A percentile compares a stretch with the other conserved stretches of the same genome.
These are phyloP conservation scores for Enoplolaimus lenunculus DNA, from an alignment of 2,888 invertebrate species.

Conservation along the genomic window DNA sequence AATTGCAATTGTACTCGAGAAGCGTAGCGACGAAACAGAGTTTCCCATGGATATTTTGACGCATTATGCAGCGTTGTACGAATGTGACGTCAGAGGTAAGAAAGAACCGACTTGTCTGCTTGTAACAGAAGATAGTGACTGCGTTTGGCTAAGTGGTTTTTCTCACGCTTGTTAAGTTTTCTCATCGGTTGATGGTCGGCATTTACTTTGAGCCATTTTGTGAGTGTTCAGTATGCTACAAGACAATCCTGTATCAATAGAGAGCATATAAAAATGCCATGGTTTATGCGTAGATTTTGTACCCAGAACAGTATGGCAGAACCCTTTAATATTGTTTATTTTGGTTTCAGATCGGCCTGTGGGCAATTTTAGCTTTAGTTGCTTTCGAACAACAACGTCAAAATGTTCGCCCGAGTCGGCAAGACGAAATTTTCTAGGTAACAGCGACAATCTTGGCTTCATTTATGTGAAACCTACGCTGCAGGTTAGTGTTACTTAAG, in stretches of 20 bases:
- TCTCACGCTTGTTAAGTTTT: no score
- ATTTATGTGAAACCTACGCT: conserved; percentile 64
- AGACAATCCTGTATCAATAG: no score
- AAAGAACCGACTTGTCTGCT: conserved; percentile 18
- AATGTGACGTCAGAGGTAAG: conserved; percentile 47
- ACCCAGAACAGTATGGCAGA: no score
- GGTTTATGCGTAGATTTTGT: no score
- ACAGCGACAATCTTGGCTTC: conserved; percentile 63
- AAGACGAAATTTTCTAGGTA: conserved; percentile 49
- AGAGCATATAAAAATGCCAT: background rate
- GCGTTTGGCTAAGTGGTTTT: no score
- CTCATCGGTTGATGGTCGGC: no score
- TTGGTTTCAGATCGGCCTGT: conserved; percentile 8
- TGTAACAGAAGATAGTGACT: no score
- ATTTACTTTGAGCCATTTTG: no score
- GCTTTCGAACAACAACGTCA: background rate
- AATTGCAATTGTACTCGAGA: conserved; percentile 58
- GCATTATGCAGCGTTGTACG: conserved; percentile 58
- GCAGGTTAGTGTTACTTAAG: no score
- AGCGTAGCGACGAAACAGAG: conserved; percentile 50
- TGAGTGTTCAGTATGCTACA: no score
- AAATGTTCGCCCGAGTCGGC: background rate
- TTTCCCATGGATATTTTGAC: conserved; percentile 60
- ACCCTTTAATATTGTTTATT: no score
- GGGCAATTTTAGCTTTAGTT: conserved; percentile 20